A percentile compares a stretch with the other conserved stretches of the same genome.
Evolutionary conservation across 2,797 vertebrate genomes (phyloP).

Genomic region (Myioborus melanocephalus): DNA sequence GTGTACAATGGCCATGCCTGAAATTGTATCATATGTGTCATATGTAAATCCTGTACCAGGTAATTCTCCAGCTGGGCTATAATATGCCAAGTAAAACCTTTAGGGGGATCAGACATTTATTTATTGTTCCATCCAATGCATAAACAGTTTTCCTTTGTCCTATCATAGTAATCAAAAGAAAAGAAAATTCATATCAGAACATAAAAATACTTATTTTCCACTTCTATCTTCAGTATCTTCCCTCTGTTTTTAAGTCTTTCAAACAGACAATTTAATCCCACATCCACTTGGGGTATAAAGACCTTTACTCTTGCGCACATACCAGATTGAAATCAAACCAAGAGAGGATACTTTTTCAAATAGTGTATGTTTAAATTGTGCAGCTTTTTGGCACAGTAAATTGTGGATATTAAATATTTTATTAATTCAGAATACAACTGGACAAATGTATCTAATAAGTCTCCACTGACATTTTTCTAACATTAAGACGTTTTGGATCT

Average conservation of each 20-base stretch:
- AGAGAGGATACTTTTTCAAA: neutral
- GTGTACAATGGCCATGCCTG: neutral
- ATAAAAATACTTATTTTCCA: neutral
- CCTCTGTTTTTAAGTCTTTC: neutral
- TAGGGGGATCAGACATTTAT: neutral
- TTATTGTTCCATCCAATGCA: neutral
- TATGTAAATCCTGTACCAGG: neutral
- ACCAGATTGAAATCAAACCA: neutral
- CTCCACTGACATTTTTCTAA: neutral
- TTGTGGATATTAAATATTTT: neutral
- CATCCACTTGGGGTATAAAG: neutral
- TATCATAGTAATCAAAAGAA: neutral
- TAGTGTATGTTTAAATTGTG: neutral
- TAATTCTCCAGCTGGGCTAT: neutral
- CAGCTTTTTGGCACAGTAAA: neutral
- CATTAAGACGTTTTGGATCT: neutral
- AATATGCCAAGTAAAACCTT: neutral
- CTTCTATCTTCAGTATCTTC: neutral
- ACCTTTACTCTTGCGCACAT: neutral
- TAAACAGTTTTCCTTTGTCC: neutral
- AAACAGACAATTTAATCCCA: neutral
- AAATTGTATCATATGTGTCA: neutral
- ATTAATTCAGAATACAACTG: neutral
- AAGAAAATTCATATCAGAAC: neutral
- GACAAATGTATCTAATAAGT: neutral